Evolutionary conservation across 2,797 vertebrate species (phyloP).

Genomic region (Malacoraja senta): DNA sequence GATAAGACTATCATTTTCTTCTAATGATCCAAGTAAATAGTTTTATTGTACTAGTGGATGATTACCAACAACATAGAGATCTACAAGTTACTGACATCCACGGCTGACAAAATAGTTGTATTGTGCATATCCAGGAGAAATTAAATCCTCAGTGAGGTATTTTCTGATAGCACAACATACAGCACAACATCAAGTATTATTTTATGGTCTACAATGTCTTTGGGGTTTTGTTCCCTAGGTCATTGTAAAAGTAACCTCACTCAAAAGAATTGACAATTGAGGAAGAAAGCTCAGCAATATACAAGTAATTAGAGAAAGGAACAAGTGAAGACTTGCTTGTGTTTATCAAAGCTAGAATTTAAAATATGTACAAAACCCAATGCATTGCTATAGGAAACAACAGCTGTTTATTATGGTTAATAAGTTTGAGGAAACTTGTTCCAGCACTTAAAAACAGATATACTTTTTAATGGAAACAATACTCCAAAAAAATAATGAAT

Average conservation of each 20-base stretch:
- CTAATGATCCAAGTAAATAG: constrained; percentile 42
- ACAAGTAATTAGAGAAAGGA: not conserved
- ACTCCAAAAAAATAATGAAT: not conserved
- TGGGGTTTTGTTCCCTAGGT: not conserved
- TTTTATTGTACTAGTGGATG: constrained; percentile 48
- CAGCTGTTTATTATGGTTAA: not conserved
- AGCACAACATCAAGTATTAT: not conserved
- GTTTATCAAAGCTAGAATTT: not conserved
- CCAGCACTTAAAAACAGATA: not conserved
- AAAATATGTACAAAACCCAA: not conserved
- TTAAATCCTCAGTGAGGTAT: not conserved
- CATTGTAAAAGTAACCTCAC: not conserved
- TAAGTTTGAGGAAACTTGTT: not conserved
- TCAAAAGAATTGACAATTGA: not conserved
- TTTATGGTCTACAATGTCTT: not conserved
- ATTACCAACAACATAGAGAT: constrained; percentile 38
- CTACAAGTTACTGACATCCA: not conserved
- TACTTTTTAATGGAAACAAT: not conserved
- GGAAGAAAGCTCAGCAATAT: not conserved
- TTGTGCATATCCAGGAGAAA: not conserved
- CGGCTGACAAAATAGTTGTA: not conserved
- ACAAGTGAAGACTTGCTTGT: not conserved
- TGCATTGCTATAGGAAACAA: not conserved
- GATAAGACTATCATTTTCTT: constrained; percentile 47
- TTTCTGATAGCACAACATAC: no score